Evolutionary conservation across 2,888 invertebrate species (phyloP).

Genomic region (Atrina japonica): DNA sequence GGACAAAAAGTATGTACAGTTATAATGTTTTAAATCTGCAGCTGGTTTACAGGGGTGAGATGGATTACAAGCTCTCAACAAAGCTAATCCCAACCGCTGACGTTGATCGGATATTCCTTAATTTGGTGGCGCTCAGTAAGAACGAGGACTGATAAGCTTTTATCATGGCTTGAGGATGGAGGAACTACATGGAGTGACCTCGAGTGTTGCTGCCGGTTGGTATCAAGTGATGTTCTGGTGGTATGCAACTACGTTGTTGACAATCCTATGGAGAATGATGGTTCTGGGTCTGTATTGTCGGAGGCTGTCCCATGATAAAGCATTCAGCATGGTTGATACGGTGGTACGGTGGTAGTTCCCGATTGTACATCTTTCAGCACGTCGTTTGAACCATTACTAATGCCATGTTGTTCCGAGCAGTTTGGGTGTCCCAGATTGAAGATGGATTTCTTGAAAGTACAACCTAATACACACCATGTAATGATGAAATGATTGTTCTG

Average conservation of each 20-base stretch:
- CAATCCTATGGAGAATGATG: neutral
- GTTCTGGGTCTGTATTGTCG: neutral
- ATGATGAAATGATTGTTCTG: too few relatives aligned
- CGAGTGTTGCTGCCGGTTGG: neutral
- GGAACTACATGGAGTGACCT: neutral
- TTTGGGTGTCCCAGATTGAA: too few relatives aligned
- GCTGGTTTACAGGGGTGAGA: neutral
- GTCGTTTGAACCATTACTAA: too few relatives aligned
- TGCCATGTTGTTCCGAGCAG: too few relatives aligned
- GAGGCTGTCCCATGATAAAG: neutral
- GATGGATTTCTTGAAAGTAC: too few relatives aligned
- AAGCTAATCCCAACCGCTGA: neutral
- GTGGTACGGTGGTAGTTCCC: too few relatives aligned
- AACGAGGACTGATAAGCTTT: neutral
- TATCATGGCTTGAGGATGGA: neutral
- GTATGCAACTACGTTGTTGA: neutral
- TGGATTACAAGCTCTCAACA: neutral
- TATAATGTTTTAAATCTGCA: neutral
- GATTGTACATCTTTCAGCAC: too few relatives aligned
- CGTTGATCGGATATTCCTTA: neutral
- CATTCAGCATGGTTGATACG: constrained; percentile 1
- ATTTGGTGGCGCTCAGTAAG: neutral
- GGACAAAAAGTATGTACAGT: too few relatives aligned
- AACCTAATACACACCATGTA: too few relatives aligned
- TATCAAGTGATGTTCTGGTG: neutral